Evolutionary conservation across 2,797 vertebrate species (phyloP).

Genomic region (Oryzias dopingdopingensis): DNA sequence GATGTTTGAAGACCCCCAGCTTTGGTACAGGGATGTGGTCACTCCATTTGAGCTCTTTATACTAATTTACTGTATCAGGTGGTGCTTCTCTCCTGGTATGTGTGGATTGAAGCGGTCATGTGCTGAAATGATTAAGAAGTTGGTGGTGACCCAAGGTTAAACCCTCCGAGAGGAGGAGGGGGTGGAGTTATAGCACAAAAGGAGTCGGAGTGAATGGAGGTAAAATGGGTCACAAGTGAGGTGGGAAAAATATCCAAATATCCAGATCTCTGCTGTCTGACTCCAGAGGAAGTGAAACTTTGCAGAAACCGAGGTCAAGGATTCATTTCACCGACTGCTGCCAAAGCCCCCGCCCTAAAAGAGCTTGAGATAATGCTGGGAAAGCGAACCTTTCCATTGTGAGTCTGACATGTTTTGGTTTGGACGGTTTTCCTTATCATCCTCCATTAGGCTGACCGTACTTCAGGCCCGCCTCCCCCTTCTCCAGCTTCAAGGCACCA

Average conservation of each 20-base stretch:
- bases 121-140: slow-evolving; percentile 76
- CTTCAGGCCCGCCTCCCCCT: slow-evolving; percentile 34
- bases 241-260: slow-evolving; percentile 26
- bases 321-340: slow-evolving; percentile 8
- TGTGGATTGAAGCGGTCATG: slow-evolving; percentile 73
- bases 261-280: slow-evolving; percentile 17
- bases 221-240: slow-evolving; percentile 58
- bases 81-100: slow-evolving; percentile 74
- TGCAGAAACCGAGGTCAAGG: slow-evolving; percentile 37
- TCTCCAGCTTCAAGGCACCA: slow-evolving; percentile 45
- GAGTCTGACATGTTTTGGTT: slow-evolving; percentile 46
- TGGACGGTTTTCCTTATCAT: slow-evolving; percentile 60
- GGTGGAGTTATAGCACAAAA: slow-evolving; percentile 40
- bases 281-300: slow-evolving; percentile 44
- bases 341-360: slow-evolving; percentile 6
- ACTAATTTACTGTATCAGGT: slow-evolving; percentile 74
- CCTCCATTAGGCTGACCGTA: slow-evolving; percentile 52
- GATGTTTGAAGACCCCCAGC: slow-evolving; percentile 62
- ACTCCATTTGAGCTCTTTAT: slow-evolving; percentile 74
- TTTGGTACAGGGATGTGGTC: slow-evolving; percentile 60
- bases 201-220: slow-evolving; percentile 27
- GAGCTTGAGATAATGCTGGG: slow-evolving; percentile 29
- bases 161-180: slow-evolving; percentile 43
- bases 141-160: slow-evolving; percentile 72
- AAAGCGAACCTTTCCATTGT: slow-evolving; percentile 47